Evolutionary conservation across 2,797 vertebrate genomes (phyloP).

Genomic region (Notolabrus celidotus): DNA sequence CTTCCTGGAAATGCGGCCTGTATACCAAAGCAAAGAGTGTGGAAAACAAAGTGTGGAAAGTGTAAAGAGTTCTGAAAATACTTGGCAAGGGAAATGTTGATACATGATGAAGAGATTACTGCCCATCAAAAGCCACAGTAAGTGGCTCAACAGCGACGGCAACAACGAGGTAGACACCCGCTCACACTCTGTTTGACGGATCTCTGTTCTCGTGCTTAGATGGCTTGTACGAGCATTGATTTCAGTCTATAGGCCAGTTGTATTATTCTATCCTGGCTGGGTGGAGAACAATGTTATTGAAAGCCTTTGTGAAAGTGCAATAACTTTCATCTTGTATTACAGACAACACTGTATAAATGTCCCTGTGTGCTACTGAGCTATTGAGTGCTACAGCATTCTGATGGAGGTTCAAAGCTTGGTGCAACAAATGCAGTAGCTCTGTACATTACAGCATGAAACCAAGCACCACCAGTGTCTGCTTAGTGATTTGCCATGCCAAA

Average conservation of each 20-base stretch:
- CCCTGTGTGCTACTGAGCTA: slow-evolving; percentile 67
- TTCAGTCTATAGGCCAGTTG: slow-evolving; percentile 57
- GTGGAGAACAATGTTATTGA: slow-evolving; percentile 69
- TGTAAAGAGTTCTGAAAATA: slow-evolving; percentile 17
- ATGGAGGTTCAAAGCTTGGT: slow-evolving; percentile 47
- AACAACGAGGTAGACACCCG: slow-evolving; percentile 16
- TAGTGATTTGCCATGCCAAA: slow-evolving; percentile 62
- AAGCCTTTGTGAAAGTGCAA: slow-evolving; percentile 65
- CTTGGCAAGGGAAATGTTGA: slow-evolving; percentile 29
- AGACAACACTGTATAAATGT: slow-evolving; percentile 55
- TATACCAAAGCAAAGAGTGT: not conserved
- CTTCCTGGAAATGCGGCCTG: not conserved
- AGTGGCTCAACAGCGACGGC: slow-evolving; percentile 30
- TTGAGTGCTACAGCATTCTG: slow-evolving; percentile 56
- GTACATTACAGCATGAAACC: slow-evolving; percentile 73
- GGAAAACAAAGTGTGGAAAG: slow-evolving; percentile 7
- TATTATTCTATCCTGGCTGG: slow-evolving; percentile 70
- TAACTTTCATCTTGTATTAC: slow-evolving; percentile 77
- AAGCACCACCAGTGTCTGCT: slow-evolving; percentile 55
- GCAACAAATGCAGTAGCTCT: slow-evolving; percentile 66
- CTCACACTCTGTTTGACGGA: slow-evolving; percentile 48
- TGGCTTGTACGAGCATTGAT: slow-evolving; percentile 51
- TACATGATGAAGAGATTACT: slow-evolving; percentile 40
- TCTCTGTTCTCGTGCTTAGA: slow-evolving; percentile 46
- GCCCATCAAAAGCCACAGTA: slow-evolving; percentile 23